Base-by-base conservation (phyloP, 2,888 invertebrate genomes). In the Crematogaster levior region DNA sequence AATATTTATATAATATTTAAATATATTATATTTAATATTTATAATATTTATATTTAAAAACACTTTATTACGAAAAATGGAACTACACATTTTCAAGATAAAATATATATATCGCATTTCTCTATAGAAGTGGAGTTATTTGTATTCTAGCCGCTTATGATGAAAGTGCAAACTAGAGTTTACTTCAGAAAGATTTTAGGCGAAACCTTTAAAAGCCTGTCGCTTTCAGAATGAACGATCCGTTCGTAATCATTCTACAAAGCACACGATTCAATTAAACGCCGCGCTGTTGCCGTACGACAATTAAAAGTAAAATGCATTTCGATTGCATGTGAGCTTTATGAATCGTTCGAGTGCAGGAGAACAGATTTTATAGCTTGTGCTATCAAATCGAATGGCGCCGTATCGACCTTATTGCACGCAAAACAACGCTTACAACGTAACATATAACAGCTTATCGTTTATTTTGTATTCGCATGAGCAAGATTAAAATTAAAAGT, bases 301-400 rank as follows among this genome's bases (percentile, higher is more conserved):
- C 37, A 40, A 65, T 51, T 27, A 24, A 40, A 63, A 61, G 6
- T 65, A 53, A 65, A 75, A 51, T 40, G 37, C 63, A 48, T 12
- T 30, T 30, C 3, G 21, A 43, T 73, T 30, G 60, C 1, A 21
- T 10, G 27, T 37, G 43, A 34, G 34, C n/a, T 63, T 27, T 75
- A 51, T 51, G 12, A 37, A 61, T 61, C 34, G 61, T 1, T 74
- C 34, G 61, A 48, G 10, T 30, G 58, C 58, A 21, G 60, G 15
- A 10, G 34, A 60, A 18, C 18, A 48, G 24, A 63, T 75, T 63
- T 75, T 75, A 75, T 75, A 51, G 63, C 51, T 75, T 40, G 63
- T 18, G 37, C 15, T n/a, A 40, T 40, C 9, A 75, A 73, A 63
- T 51, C 63, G 63, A 63, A 75, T 27, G 63, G 37, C 51, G 60